Evolutionary conservation across 2,113 vertebrate genomes (phyloP).

Genomic region (human (Homo sapiens)): GRCh38 chr7:229501-230000

Average conservation of each 20-base stretch:
- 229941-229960: background rate
- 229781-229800: background rate
- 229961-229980: no score
- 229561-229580: background rate
- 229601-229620: background rate
- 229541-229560: background rate
- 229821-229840: background rate
- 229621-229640: rapidly evolving
- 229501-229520: background rate
- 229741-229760: slow-evolving; percentile 51
- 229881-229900: background rate
- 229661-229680: background rate
- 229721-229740: background rate
- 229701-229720: background rate
- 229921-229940: slow-evolving; percentile 33
- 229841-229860: background rate
- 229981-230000: no score
- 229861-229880: slow-evolving; percentile 5
- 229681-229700: background rate
- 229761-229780: slow-evolving; percentile 56
- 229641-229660: background rate
- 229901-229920: background rate
- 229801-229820: slow-evolving; percentile 31
- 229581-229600: background rate
- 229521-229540: background rate